Evolutionary conservation across 2,888 invertebrate species (phyloP).

Genomic region (Agriotes lineatus): DNA sequence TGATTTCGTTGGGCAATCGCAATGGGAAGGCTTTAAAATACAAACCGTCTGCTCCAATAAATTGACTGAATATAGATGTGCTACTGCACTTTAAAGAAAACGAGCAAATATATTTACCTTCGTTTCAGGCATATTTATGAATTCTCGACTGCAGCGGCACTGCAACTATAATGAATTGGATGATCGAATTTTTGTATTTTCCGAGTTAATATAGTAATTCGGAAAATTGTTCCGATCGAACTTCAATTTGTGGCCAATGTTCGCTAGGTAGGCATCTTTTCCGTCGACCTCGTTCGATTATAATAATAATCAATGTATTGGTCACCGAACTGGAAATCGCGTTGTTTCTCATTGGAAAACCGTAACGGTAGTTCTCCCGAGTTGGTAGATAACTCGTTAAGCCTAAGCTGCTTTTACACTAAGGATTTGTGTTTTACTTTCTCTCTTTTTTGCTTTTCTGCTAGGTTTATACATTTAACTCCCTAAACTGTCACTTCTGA

Average conservation of each 20-base stretch:
- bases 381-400: conserved; percentile 14
- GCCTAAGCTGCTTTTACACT: conserved; percentile 15
- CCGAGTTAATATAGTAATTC: not conserved
- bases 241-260: not conserved
- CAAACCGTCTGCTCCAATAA: conserved; percentile 32
- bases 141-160: not conserved
- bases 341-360: not conserved
- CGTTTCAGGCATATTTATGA: conserved; percentile 26
- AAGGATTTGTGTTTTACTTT: conserved; percentile 17
- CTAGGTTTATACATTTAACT: conserved; percentile 19
- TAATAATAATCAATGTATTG: not conserved
- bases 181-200: not conserved
- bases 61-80: conserved; percentile 39
- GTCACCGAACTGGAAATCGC: not conserved
- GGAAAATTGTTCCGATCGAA: not conserved
- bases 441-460: conserved; percentile 20
- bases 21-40: conserved; percentile 37
- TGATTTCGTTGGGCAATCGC: conserved; percentile 48
- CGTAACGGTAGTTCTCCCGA: not conserved
- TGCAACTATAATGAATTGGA: not conserved
- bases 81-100: conserved; percentile 31
- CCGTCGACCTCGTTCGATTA: not conserved
- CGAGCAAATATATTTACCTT: conserved; percentile 31
- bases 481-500: conserved; percentile 25
- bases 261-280: not conserved